A percentile compares a stretch with the other conserved stretches of the same genome.
phyloP scores from a whole-genome alignment of 2,113 vertebrate species.

The Amblyopsis rosae region DNA sequence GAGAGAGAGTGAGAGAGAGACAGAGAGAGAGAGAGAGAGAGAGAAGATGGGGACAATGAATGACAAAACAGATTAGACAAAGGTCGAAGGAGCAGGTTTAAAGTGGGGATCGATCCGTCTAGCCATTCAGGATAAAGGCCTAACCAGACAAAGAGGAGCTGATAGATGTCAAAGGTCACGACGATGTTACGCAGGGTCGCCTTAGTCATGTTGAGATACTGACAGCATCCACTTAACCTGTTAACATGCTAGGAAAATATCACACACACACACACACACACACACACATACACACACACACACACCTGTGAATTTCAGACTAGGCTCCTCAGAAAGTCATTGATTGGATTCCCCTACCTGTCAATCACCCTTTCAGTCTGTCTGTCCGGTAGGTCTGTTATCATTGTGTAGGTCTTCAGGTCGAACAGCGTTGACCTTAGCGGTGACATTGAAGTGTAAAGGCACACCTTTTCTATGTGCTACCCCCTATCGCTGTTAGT shows the following conservation, averaged over 20 bases:
- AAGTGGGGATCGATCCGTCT: not conserved
- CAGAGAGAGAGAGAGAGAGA: slow-evolving; percentile 4
- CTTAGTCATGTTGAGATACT: slow-evolving; percentile 13
- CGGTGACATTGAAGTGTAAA: slow-evolving; percentile 8
- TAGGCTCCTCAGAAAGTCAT: slow-evolving; percentile 30
- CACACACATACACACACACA: not conserved
- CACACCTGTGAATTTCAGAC: slow-evolving; percentile 3
- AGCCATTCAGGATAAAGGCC: slow-evolving; percentile 20
- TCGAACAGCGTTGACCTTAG: slow-evolving; percentile 3
- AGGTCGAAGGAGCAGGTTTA: not conserved
- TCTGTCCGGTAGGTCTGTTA: not conserved
- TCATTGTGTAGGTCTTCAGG: slow-evolving; percentile 1
- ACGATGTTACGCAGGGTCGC: slow-evolving; percentile 34
- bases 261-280: not conserved
- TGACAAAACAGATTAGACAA: no score
- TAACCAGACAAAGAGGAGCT: slow-evolving; percentile 13
- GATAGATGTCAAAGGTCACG: slow-evolving; percentile 4
- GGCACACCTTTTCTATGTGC: slow-evolving; percentile 5
- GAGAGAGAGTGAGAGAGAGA: slow-evolving; percentile 21
- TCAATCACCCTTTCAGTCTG: not conserved
- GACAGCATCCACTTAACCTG: slow-evolving; percentile 41
- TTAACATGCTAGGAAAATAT: slow-evolving; percentile 4
- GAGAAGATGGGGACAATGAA: not conserved
- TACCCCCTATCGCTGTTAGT: no score
- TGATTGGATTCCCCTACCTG: slow-evolving; percentile 34